These are phyloP conservation scores for Argopecten irradians DNA, from an alignment of 1,140 invertebrate species.

Conservation along the genomic window DNA sequence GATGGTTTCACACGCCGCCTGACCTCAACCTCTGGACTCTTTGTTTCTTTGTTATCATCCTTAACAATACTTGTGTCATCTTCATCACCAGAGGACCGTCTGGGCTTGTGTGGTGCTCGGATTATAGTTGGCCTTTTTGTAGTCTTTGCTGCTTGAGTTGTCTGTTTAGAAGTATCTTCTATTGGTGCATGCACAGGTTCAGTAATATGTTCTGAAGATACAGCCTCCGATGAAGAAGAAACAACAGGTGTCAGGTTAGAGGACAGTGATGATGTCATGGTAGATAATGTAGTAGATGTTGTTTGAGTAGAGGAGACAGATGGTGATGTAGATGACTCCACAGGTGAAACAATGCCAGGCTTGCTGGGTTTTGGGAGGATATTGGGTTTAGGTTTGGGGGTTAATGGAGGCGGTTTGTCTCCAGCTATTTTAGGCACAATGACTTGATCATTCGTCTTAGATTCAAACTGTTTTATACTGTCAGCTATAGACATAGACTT, in stretches of 20 bases:
- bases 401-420: slow-evolving; percentile 24
- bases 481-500: slow-evolving; percentile 33
- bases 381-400: slow-evolving; percentile 55
- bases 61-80: background rate
- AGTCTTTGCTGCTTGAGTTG: background rate
- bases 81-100: background rate
- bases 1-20: background rate
- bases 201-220: background rate
- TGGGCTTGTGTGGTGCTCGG: slow-evolving; percentile 42
- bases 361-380: slow-evolving; percentile 50
- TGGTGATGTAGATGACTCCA: background rate
- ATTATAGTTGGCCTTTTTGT: slow-evolving; percentile 55
- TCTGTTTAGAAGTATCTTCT: background rate
- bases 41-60: background rate
- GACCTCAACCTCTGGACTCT: background rate
- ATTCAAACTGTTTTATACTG: background rate
- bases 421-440: background rate
- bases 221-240: background rate
- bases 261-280: background rate
- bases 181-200: background rate
- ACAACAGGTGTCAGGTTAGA: background rate
- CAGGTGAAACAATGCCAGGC: background rate
- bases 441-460: background rate
- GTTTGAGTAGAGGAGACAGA: background rate
- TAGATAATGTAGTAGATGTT: too few relatives aligned